Percentiles rank a stretch among this genome's conserved stretches.
Conservation (phyloP, 2,797 vertebrate species). For the Muscicapa striata region DNA sequence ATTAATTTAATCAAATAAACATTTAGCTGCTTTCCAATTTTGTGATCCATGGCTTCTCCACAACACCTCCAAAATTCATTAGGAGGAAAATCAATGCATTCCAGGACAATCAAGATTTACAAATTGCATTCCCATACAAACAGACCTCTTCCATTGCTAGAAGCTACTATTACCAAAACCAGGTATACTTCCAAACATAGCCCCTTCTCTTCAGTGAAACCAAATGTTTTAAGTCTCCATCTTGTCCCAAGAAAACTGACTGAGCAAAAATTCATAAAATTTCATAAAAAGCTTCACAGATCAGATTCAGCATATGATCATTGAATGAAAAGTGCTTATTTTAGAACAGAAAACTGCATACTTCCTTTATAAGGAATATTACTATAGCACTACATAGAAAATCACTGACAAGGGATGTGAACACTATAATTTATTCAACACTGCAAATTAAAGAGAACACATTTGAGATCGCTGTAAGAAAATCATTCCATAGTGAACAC, state of each 20-base stretch:
- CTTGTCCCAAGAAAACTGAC: neutral
- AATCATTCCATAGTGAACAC: neutral
- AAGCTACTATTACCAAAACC: neutral
- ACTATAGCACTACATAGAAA: neutral
- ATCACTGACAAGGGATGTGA: neutral
- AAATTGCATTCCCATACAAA: neutral
- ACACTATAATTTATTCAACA: neutral
- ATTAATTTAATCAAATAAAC: neutral
- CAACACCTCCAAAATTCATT: neutral
- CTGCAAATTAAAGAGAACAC: neutral
- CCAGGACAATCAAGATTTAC: neutral
- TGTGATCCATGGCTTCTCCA: neutral
- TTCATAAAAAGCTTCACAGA: neutral
- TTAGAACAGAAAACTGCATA: neutral
- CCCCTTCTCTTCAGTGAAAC: neutral
- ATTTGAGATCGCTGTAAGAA: neutral
- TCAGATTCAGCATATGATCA: neutral
- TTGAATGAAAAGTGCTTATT: neutral
- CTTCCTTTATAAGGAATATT: neutral
- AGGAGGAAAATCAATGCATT: neutral
- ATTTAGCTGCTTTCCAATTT: neutral
- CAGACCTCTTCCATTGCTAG: neutral
- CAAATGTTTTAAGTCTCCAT: neutral
- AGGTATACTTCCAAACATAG: neutral
- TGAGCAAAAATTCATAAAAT: neutral